A percentile compares a stretch with the other conserved stretches of the same genome.
Conservation (phyloP, 2,113 vertebrate genomes). For the Craseonycteris thonglongyai region DNA sequence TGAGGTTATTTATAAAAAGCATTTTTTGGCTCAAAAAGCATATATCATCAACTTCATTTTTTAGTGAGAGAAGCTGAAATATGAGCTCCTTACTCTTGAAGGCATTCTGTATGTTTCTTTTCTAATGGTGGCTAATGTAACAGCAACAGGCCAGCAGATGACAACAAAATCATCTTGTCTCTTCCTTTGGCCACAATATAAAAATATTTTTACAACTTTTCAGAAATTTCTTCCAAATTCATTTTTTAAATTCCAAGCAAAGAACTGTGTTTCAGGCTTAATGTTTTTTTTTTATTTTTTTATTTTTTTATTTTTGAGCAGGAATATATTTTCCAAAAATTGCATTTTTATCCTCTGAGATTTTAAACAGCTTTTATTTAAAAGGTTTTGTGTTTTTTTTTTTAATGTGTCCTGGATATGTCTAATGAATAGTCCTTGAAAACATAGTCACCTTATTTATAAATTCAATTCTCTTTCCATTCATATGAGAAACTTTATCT, state of each 20-base stretch:
- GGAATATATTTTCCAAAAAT: conserved; percentile 10
- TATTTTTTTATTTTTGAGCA: no score
- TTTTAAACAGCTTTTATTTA: conserved; percentile 59
- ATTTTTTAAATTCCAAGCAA: conserved; percentile 25
- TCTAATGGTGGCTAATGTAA: background rate
- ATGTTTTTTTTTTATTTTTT: no score
- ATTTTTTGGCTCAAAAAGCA: background rate
- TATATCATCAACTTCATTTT: background rate
- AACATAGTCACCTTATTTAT: conserved; percentile 62
- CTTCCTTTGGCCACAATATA: background rate
- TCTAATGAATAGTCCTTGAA: conserved; percentile 43
- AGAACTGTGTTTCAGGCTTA: background rate
- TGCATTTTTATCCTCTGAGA: conserved; percentile 41
- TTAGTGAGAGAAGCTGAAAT: conserved; percentile 18
- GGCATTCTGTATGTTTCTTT: background rate
- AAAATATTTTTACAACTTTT: conserved; percentile 29
- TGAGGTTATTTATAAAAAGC: background rate
- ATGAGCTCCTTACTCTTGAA: background rate
- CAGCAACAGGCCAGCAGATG: background rate
- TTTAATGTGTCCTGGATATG: conserved; percentile 46
- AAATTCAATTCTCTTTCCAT: conserved; percentile 65
- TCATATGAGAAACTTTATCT: conserved; percentile 58
- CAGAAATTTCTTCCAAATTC: background rate
- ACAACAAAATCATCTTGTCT: background rate
- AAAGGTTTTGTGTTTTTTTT: conserved; percentile 20